phyloP scores from a whole-genome alignment of 1,140 invertebrate genomes.

The Mamestra configurata region DNA sequence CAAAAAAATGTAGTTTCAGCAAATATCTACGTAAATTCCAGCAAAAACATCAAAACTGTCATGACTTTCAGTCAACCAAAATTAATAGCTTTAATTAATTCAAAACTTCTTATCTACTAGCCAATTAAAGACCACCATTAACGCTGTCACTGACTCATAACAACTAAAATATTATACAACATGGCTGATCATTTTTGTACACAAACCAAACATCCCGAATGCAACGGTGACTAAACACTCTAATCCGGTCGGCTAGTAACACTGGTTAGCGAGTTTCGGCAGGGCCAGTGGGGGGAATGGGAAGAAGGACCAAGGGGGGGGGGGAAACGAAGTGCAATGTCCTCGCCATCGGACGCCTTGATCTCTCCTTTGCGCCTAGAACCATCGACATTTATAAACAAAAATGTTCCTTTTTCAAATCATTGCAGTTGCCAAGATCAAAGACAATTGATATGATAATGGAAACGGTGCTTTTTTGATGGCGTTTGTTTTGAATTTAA shows the following conservation, averaged over 20 bases:
- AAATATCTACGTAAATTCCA: not conserved
- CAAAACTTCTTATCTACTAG: not conserved
- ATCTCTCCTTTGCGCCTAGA: conserved; percentile 62
- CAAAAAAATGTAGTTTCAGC: not conserved
- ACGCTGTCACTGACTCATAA: not conserved
- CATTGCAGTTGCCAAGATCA: conserved; percentile 18
- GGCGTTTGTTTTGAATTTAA: conserved; percentile 19
- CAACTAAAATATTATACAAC: not conserved
- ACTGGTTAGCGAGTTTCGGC: conserved; percentile 83
- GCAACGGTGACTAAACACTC: conserved; percentile 79
- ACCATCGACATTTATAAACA: conserved; percentile 50
- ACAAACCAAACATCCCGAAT: conserved; percentile 62
- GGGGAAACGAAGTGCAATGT: conserved; percentile 84
- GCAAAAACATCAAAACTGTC: not conserved
- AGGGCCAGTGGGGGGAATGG: conserved; percentile 65
- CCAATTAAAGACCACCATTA: conserved; percentile 14
- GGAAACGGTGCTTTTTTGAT: conserved; percentile 8
- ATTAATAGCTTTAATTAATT: not conserved
- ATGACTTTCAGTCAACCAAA: not conserved
- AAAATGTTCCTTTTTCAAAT: conserved; percentile 35
- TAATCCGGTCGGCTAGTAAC: conserved; percentile 77
- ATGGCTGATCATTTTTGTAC: conserved; percentile 48
- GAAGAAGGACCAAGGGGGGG: conserved; percentile 73
- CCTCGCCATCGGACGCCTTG: conserved; percentile 84
- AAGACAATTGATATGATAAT: conserved; percentile 35